These are phyloP conservation scores for Diarsia rubi DNA, from an alignment of 2,888 invertebrate species.

Conservation along the genomic window DNA sequence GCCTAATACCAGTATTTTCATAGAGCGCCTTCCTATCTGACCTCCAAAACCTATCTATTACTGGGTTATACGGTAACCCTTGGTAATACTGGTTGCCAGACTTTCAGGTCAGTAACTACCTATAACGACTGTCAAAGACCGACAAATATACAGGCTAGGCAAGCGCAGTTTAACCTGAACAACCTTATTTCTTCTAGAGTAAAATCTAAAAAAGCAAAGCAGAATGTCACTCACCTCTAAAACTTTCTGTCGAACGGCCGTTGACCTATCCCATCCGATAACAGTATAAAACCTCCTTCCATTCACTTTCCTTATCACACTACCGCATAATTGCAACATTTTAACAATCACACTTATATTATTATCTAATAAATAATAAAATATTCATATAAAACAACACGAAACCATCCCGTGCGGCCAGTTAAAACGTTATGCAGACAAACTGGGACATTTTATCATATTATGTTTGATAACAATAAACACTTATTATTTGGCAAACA, in stretches of 20 bases:
- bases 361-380: background rate
- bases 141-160: background rate
- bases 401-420: constrained; percentile 50
- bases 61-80: no score
- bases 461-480: constrained; percentile 47
- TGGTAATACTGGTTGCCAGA: no score
- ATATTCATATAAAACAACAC: constrained; percentile 26
- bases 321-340: constrained; percentile 78
- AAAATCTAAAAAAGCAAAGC: background rate
- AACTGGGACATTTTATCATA: constrained; percentile 43
- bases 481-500: constrained; percentile 38
- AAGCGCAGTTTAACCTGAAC: background rate
- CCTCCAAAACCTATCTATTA: no score
- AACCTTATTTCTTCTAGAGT: background rate
- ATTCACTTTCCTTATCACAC: constrained; percentile 68
- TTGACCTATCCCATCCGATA: constrained; percentile 74
- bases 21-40: no score
- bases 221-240: constrained; percentile 48
- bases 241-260: constrained; percentile 44
- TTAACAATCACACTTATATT: constrained; percentile 46
- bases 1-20: no score
- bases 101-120: background rate
- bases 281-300: constrained; percentile 79
- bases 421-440: constrained; percentile 57
- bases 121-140: background rate